Evolutionary conservation across 2,113 vertebrate species (phyloP), one percentile per base, ranked within the genome.

Genomic region (Melanotaenia duboulayi): DNA sequence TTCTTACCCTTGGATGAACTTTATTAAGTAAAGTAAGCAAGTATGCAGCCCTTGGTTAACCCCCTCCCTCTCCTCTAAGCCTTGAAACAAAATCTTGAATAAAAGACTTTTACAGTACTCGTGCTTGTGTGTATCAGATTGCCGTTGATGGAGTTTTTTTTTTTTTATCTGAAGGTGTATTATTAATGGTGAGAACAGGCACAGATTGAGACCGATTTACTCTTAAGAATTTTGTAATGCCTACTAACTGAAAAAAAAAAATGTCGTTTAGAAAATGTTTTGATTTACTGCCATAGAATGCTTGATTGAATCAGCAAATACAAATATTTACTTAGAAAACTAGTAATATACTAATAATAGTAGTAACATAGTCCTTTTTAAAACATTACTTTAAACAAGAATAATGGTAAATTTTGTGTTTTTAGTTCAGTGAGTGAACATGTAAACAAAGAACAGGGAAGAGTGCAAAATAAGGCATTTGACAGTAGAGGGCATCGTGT

Each of bases 41-140:
- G 65, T 81, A 82, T 69, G 69, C 71, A 77, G 46, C 39, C 80
- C 85, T 69, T 57, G 58, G 84, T 86, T 84, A 80, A 82, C 40
- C 5, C 32, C 32, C 32, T 35, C 62, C 78, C 78, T 72, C 23
- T 77, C 42, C 76, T 83, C 60, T 46, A 83, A 87, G 84, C 82
- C 86, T 91, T 89, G 84, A 89, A 89, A 86, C 78, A 88, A 87
- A 89, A 88, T 84, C 80, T 90, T 83, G 89, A 94, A 94, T 94
- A 94, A 94, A 93, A 88, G 70, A 90, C 81, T 93, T 93, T 94
- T 93, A 91, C 88, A 91, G 70, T 87, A 91, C 57, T 44, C 42
- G 40, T 81, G 51, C 46, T 78, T 87, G 55, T 65, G 50, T 25
- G 13, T 1, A 60, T 7, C 3, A 46, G 1, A 25, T 16, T 48